These are phyloP conservation scores for Drosophila ercepeae DNA, from an alignment of 1,140 invertebrate genomes.

Conservation along the genomic window DNA sequence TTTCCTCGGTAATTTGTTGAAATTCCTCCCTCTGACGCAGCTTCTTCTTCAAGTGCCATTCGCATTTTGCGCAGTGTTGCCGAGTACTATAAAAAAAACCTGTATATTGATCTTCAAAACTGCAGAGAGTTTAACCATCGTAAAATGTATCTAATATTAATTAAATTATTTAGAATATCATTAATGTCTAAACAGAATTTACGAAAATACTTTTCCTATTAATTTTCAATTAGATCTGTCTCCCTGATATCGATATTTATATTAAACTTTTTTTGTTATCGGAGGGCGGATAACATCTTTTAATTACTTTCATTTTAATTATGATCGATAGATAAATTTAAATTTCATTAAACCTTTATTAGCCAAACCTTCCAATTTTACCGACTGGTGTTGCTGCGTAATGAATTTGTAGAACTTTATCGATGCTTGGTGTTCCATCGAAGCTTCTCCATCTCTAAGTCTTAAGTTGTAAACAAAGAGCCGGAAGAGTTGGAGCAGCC, in stretches of 20 bases:
- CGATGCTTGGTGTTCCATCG: background rate
- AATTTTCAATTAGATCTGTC: background rate
- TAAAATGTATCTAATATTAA: too few species aligned
- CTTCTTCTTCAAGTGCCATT: constrained; percentile 57
- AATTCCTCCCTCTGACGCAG: constrained; percentile 65
- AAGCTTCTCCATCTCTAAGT: background rate
- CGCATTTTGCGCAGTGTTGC: constrained; percentile 41
- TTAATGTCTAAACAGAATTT: too few species aligned
- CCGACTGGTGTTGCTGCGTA: background rate
- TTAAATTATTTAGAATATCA: too few species aligned
- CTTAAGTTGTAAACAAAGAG: background rate
- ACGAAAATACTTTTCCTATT: background rate
- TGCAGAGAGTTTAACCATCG: background rate
- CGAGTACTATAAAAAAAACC: background rate
- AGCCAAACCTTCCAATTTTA: background rate
- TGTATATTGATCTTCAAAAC: too few species aligned
- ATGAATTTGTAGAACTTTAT: background rate
- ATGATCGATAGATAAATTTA: too few species aligned
- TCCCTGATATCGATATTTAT: too few species aligned
- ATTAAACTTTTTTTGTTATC: too few species aligned
- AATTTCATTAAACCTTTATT: too few species aligned
- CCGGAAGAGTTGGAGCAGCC: background rate
- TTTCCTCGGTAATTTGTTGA: constrained; percentile 71
- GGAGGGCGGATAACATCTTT: too few species aligned
- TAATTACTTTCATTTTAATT: too few species aligned